These are phyloP conservation scores for Rattus rattus DNA, from an alignment of 2,113 vertebrate species.

Conservation along the genomic window DNA sequence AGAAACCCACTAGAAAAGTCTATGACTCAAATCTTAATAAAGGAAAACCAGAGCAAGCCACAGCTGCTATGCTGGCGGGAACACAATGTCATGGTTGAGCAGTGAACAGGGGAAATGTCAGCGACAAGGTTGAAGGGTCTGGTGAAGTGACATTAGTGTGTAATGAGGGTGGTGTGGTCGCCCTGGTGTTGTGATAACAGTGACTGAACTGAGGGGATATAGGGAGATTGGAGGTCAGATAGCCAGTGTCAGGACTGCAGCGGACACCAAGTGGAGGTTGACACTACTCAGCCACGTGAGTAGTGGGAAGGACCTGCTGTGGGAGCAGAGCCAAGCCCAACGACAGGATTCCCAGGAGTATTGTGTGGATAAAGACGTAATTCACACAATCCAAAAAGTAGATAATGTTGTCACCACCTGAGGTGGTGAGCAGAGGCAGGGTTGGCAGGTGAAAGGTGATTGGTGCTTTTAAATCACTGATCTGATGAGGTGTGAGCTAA, in stretches of 20 bases:
- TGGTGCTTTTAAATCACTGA: background rate
- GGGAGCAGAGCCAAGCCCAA: background rate
- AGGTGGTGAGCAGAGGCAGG: background rate
- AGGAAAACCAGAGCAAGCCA: background rate
- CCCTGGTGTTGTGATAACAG: background rate
- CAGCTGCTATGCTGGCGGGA: rapidly evolving
- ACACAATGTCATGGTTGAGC: background rate
- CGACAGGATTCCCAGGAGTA: background rate
- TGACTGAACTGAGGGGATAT: too few relatives aligned
- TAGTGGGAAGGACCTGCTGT: background rate
- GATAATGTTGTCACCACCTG: too few relatives aligned
- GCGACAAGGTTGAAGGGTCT: background rate
- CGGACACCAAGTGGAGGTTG: background rate
- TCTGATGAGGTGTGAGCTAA: background rate
- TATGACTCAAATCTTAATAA: background rate
- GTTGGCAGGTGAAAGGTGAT: background rate
- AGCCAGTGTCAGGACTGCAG: background rate
- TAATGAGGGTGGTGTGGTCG: too few relatives aligned
- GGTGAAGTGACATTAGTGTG: background rate
- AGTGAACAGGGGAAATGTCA: background rate
- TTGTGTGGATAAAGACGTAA: background rate
- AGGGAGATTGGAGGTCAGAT: background rate
- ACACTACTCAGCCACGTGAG: background rate
- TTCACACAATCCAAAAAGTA: too few relatives aligned
- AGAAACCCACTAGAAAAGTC: background rate